These are phyloP conservation scores for Leptoteleia sp. DNA, from an alignment of 1,140 invertebrate genomes.

Conservation along the genomic window DNA sequence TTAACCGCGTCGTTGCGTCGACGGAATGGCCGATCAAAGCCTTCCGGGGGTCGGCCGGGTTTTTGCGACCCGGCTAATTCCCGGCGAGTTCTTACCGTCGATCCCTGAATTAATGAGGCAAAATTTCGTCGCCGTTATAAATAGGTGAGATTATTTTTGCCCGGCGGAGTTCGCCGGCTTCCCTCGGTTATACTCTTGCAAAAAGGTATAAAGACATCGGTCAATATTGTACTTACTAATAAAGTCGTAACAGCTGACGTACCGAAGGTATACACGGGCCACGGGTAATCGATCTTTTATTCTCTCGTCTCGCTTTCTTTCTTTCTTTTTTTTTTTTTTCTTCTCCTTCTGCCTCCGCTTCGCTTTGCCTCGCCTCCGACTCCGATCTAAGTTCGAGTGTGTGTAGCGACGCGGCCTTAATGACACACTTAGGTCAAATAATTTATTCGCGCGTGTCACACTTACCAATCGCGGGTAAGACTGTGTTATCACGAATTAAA, in stretches of 20 bases:
- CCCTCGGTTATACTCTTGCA: neutral
- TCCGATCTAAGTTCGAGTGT: conserved; percentile 42
- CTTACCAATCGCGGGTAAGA: conserved; percentile 49
- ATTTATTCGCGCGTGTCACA: conserved; percentile 53
- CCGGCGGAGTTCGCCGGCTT: neutral
- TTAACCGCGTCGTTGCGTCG: conserved; percentile 29
- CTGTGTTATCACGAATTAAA: conserved; percentile 37
- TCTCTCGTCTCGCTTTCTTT: no score
- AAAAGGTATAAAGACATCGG: conserved; percentile 45
- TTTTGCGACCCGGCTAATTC: conserved; percentile 5
- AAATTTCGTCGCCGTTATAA: conserved; percentile 32
- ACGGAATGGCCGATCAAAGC: neutral
- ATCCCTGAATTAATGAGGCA: conserved; percentile 10
- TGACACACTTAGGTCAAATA: conserved; percentile 59
- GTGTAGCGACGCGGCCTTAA: conserved; percentile 41
- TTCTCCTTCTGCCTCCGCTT: conserved; percentile 4
- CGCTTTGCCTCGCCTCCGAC: conserved; percentile 26
- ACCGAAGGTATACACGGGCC: conserved; percentile 39
- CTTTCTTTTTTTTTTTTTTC: conserved; percentile 25
- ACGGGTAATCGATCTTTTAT: conserved; percentile 55
- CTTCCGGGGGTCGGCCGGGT: no score
- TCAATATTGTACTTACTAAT: conserved; percentile 60
- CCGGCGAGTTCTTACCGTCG: conserved; percentile 1
- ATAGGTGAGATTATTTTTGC: conserved; percentile 24
- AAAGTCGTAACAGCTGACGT: conserved; percentile 62